Evolutionary conservation across 2,797 vertebrate genomes (phyloP).

Genomic region (Sebastes matsubarae): DNA sequence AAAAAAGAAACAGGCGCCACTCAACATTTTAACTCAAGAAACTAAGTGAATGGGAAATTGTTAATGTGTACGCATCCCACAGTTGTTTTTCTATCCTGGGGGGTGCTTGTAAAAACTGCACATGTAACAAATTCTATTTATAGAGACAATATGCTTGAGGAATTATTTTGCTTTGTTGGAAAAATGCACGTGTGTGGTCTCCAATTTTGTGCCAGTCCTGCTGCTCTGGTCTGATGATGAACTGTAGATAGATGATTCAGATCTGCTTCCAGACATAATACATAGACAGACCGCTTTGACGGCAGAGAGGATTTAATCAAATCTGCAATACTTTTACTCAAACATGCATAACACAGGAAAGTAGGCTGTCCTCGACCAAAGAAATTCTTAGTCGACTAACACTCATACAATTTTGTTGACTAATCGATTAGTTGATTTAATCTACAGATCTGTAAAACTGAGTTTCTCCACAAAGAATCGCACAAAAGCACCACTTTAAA

Average conservation of each 20-base stretch:
- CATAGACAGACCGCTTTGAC: not conserved
- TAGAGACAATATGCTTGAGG: not conserved
- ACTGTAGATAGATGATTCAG: not conserved
- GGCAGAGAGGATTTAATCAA: not conserved
- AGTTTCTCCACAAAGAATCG: too few species aligned
- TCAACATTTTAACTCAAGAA: not conserved
- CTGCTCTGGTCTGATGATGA: not conserved
- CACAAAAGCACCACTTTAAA: not conserved
- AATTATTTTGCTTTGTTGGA: not conserved
- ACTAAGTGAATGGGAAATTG: not conserved
- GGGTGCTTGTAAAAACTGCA: conserved; percentile 9
- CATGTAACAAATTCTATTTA: conserved; percentile 3
- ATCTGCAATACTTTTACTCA: not conserved
- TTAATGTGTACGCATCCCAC: not conserved
- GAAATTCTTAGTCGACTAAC: too few species aligned
- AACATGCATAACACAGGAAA: not conserved
- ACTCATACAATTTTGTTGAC: too few species aligned
- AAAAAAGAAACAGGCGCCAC: not conserved
- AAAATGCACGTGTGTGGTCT: conserved; percentile 59
- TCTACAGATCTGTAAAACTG: too few species aligned
- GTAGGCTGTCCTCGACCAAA: too few species aligned
- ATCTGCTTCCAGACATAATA: not conserved
- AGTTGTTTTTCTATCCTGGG: conserved; percentile 32
- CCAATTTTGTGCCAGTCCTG: not conserved
- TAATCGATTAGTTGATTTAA: too few species aligned